Evolutionary conservation across 1,140 invertebrate species (phyloP), one percentile per base, ranked within the genome.

Genomic region (Lysiphlebus fabarum): DNA sequence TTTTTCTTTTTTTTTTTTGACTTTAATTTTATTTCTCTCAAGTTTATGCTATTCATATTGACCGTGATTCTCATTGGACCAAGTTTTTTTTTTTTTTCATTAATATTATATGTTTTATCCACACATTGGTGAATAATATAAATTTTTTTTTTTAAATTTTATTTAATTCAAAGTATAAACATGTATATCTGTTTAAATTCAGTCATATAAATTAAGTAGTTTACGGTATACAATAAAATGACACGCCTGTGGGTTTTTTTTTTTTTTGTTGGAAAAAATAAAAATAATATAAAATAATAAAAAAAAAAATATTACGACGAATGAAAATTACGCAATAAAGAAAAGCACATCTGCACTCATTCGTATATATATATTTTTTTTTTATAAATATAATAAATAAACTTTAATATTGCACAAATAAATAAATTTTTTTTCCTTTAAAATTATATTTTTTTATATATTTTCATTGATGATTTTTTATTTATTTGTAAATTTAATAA

Each of bases 171-270:
- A 38, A 51, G 36, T 37, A n/a, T n/a, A n/a, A n/a, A n/a, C n/a
- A n/a, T n/a, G 37, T 51, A 26, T n/a, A 38, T 38, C 6, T 36
- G 49, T 37, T 51, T 11, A 55, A 55, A 7, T n/a, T 11, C 40
- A 34, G 5, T 11, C 14, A 37, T 2, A 55, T 55, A 55, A 55
- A 55, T 55, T 55, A 26, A 5, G 26, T 37, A 55, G 11, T 55
- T 55, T 55, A 55, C 53, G 53, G 7, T 12, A 9, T 1, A 11
- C 40, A 38, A 55, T 12, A 26, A 26, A 26, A 26, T 26, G 53
- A 55, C 40, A 44, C 53, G 53, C 53, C 33, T 40, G 53, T 55
- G 26, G 48, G 48, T 50, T 37, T 50, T 34, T n/a, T 50, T 37
- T 50, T 34, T n/a, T 1, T 4, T 2, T n/a, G 9, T 9, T 45